Percentiles rank a stretch among this genome's conserved stretches.
Evolutionary conservation across 2,797 vertebrate genomes (phyloP).

Genomic region (Tapirus indicus): DNA sequence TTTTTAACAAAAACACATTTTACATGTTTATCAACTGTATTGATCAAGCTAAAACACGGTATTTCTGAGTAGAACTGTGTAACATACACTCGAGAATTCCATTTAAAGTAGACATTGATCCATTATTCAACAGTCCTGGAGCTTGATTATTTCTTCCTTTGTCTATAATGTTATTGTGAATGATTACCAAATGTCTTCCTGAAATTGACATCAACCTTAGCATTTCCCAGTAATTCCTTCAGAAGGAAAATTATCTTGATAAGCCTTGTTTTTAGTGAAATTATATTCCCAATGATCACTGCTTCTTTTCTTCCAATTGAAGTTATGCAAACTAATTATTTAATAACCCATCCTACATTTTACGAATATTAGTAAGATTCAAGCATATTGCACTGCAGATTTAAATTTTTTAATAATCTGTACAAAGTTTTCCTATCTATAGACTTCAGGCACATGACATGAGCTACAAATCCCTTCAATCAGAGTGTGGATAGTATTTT

Average conservation of each 20-base stretch:
- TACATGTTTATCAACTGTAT: constrained; percentile 12
- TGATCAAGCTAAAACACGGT: constrained; percentile 45
- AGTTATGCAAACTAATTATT: background rate
- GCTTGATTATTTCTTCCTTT: constrained; percentile 38
- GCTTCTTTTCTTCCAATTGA: background rate
- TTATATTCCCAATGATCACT: background rate
- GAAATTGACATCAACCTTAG: background rate
- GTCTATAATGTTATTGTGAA: background rate
- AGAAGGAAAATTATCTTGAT: background rate
- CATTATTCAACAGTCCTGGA: constrained; percentile 19
- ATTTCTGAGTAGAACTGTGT: background rate
- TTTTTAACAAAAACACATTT: constrained; percentile 49
- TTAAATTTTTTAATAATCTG: background rate
- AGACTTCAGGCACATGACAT: background rate
- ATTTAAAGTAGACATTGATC: background rate
- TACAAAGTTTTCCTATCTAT: background rate
- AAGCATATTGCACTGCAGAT: background rate
- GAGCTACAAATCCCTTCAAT: background rate
- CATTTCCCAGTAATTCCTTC: background rate
- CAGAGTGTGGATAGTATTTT: background rate
- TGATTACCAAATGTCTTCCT: background rate
- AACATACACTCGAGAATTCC: background rate
- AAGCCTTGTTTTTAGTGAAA: background rate
- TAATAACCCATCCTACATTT: background rate
- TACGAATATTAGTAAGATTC: background rate